Percentiles rank a stretch among this genome's conserved stretches.
These are phyloP conservation scores for Charina bottae DNA, from an alignment of 2,113 vertebrate species.

Conservation along the genomic window DNA sequence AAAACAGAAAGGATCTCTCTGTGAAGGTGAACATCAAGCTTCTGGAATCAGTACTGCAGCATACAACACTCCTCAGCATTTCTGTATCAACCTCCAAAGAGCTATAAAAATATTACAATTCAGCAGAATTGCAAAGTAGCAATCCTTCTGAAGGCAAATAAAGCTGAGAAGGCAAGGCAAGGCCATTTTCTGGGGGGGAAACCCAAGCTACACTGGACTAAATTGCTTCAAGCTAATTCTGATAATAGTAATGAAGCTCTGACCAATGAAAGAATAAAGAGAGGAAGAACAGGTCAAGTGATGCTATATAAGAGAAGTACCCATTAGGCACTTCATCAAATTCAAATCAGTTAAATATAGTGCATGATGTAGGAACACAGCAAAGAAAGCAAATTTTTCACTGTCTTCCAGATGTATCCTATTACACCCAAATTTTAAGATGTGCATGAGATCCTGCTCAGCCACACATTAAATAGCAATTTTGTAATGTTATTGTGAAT, in stretches of 20 bases:
- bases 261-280: conserved; percentile 1
- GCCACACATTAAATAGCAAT: not conserved
- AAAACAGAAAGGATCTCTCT: not conserved
- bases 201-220: not conserved
- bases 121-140: not conserved
- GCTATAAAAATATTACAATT: conserved; percentile 65
- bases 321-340: not conserved
- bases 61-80: conserved; percentile 53
- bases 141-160: not conserved
- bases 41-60: conserved; percentile 13
- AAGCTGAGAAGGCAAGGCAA: not conserved
- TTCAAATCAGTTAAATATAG: not conserved
- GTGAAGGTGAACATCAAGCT: conserved; percentile 25
- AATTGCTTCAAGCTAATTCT: not conserved
- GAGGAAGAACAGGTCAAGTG: not conserved
- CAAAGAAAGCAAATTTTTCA: not conserved
- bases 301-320: not conserved
- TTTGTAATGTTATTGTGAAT: not conserved
- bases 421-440: not conserved
- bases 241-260: not conserved
- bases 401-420: not conserved
- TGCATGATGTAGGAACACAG: not conserved
- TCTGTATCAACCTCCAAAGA: conserved; percentile 67
- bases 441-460: not conserved
- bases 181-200: no score